phyloP scores from a whole-genome alignment of 2,113 vertebrate genomes.

The Pedionomus torquatus region DNA sequence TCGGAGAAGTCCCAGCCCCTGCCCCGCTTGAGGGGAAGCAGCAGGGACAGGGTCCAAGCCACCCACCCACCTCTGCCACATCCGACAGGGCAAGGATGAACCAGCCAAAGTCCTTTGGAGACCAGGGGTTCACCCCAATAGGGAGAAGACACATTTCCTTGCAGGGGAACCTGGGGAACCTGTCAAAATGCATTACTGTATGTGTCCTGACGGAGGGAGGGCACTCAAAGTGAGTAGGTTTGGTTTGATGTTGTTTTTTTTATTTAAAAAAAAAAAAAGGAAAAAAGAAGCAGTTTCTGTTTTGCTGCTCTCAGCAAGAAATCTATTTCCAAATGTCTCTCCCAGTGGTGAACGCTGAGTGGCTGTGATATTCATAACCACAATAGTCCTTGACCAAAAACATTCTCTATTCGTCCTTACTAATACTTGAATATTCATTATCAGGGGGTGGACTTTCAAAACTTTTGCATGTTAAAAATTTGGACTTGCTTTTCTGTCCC shows the following conservation, averaged over 20 bases:
- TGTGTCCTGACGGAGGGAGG: not conserved
- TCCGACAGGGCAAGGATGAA: not conserved
- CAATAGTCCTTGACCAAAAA: not conserved
- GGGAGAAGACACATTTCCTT: not conserved
- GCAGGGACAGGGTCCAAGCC: accelerated
- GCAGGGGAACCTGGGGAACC: not conserved
- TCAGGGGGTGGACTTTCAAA: not conserved
- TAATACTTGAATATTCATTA: not conserved
- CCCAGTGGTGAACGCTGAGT: not conserved
- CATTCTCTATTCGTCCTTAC: not conserved
- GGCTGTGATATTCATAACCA: not conserved
- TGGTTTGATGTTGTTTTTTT: too few species aligned
- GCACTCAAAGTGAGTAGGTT: not conserved
- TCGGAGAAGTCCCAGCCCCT: not conserved
- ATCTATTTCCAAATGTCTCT: accelerated
- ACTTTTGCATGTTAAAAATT: not conserved
- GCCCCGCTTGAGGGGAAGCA: not conserved
- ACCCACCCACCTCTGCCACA: not conserved
- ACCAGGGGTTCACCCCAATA: not conserved
- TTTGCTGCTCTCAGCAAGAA: slow-evolving; percentile 25
- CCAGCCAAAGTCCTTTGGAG: accelerated
- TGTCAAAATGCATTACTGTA: not conserved
- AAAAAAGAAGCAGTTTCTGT: not conserved
- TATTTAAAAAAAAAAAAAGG: not conserved
- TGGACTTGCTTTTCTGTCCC: not conserved